Conservation (phyloP, 2,113 vertebrate genomes). For the Phoxinus phoxinus region DNA sequence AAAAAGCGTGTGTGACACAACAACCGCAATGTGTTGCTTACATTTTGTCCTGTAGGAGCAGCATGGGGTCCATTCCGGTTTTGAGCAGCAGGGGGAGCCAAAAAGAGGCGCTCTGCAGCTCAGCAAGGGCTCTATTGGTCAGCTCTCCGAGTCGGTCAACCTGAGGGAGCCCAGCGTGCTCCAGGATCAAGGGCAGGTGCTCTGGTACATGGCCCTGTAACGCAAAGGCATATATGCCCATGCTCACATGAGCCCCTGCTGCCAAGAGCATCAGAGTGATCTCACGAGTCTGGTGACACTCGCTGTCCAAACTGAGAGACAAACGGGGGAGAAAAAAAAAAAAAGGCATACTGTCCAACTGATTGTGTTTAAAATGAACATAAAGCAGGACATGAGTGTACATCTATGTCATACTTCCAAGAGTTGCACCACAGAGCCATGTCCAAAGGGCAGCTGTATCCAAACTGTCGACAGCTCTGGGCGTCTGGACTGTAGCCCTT, state of each 20-base stretch:
- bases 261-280: constrained; percentile 64
- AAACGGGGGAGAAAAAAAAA: neutral
- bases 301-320: constrained; percentile 35
- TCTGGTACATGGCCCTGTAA: constrained; percentile 50
- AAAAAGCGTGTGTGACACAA: neutral
- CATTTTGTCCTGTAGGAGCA: constrained; percentile 78
- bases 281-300: constrained; percentile 52
- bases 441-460: constrained; percentile 55
- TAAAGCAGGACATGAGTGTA: neutral
- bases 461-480: constrained; percentile 77
- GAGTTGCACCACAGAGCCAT: constrained; percentile 53
- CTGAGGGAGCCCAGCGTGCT: constrained; percentile 61
- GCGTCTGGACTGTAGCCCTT: constrained; percentile 88
- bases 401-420: constrained; percentile 47
- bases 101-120: constrained; percentile 60
- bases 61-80: constrained; percentile 84
- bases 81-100: constrained; percentile 89
- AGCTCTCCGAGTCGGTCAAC: constrained; percentile 58
- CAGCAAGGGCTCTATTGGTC: constrained; percentile 56
- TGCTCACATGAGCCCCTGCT: constrained; percentile 65
- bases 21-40: constrained; percentile 66
- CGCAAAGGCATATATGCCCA: constrained; percentile 58
- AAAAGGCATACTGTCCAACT: neutral
- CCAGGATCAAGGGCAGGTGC: constrained; percentile 69
- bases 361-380: neutral